Conservation (phyloP, 1,140 invertebrate species). For the Sitobion miscanthi region DNA sequence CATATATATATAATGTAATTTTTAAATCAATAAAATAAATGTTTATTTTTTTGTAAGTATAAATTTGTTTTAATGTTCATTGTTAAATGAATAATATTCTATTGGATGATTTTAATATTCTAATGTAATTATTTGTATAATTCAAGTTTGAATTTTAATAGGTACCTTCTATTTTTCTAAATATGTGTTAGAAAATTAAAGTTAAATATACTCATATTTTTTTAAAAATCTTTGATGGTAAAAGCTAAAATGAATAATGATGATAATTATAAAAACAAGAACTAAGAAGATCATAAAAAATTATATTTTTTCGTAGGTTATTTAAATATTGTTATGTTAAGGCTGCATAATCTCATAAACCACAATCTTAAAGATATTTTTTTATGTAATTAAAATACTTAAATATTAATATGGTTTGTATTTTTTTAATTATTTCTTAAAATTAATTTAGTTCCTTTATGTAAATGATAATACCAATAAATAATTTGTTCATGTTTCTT, state of each 20-base stretch:
- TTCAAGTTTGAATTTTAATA: too few species aligned
- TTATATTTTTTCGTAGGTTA: not conserved
- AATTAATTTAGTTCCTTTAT: not conserved
- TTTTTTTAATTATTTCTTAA: not conserved
- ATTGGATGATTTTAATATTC: too few species aligned
- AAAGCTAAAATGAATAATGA: not conserved
- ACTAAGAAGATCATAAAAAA: not conserved
- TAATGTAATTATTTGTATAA: too few species aligned
- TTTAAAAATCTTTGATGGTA: not conserved
- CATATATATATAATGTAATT: too few species aligned
- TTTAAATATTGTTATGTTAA: not conserved
- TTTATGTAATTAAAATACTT: not conserved
- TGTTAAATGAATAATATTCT: too few species aligned
- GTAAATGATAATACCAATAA: not conserved
- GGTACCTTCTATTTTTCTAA: not conserved
- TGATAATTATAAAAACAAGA: not conserved
- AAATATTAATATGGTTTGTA: not conserved
- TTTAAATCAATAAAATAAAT: too few species aligned
- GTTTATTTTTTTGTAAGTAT: too few species aligned
- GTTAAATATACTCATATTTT: not conserved
- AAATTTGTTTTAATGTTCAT: too few species aligned
- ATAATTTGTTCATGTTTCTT: not conserved
- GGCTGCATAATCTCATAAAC: not conserved
- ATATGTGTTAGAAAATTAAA: not conserved
- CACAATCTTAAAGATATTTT: not conserved